Base-by-base conservation (phyloP, 2,888 invertebrate genomes). In the Galeruca laticollis region DNA sequence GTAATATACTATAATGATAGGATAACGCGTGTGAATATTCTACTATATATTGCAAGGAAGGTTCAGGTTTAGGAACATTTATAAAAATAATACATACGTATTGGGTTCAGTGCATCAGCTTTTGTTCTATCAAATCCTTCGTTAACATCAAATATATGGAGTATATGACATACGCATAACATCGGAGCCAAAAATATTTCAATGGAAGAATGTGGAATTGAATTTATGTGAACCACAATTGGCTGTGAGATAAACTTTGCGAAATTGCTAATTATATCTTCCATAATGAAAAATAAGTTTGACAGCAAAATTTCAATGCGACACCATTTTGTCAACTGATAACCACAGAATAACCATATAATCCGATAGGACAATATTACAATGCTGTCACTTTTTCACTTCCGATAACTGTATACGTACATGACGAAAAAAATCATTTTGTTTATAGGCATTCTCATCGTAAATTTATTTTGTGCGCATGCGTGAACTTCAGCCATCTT, bases 191-290 rank as follows among this genome's bases (percentile, higher is more conserved):
- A 59, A 35, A 82, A 76, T 6, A 77, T 76, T 78, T 83, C 83
- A 52, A 83, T 76, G 15, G 81, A 76, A 73, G 82, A 83, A 71
- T 79, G 74, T 4, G 83, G 83, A 65, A 77, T 77, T 11, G 83
- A 82, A 63, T 81, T 76, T 33, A 83, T 77, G 57, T 81, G 80
- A 49, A 82, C 78, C n/a, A 79, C 76, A 10, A 82, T 75, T 40
- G 79, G 78, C 66, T 80, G 80, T 13, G 80, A 77, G 56, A 82
- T 71, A 52, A 80, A 70, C 75, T 81, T 79, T 35, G 72, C 72
- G 6, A 79, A 26, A 60, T 77, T 73, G 54, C 64, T 66, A 61
- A 78, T 73, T 26, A 26, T 26, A 26, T 77, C 78, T 47, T 81
- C 80, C 81, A 82, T 82, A 15, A 43, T 64, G 13, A 20, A 63